Conservation (phyloP, 2,797 vertebrate species). For the Clamator glandarius region DNA sequence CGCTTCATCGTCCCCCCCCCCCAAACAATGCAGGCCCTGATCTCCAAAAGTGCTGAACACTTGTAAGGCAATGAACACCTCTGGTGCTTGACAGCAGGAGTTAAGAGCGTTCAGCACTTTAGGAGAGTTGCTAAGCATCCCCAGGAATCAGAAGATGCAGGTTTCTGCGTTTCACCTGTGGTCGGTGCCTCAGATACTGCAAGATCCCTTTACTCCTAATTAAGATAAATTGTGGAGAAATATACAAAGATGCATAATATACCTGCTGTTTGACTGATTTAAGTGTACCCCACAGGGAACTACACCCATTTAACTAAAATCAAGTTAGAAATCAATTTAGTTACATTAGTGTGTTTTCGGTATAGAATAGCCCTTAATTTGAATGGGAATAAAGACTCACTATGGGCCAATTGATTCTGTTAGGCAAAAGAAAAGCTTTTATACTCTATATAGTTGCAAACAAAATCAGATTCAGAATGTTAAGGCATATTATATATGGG, state of each 20-base stretch:
- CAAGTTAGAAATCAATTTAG: conserved; percentile 70
- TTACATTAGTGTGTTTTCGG: conserved; percentile 61
- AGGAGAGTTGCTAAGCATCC: neutral
- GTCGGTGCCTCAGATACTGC: rapidly evolving
- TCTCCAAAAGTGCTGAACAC: conserved; percentile 2
- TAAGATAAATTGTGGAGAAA: conserved; percentile 44
- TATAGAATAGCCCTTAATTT: conserved; percentile 61
- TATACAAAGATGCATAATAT: conserved; percentile 58
- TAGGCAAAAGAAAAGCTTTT: conserved; percentile 52
- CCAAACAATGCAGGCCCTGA: neutral
- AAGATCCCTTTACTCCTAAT: conserved; percentile 31
- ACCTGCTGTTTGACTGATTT: conserved; percentile 20
- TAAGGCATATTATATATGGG: neutral
- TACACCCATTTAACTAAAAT: conserved; percentile 69
- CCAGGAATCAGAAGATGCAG: neutral
- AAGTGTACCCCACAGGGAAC: conserved; percentile 49
- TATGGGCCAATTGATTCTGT: conserved; percentile 39
- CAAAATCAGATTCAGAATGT: neutral
- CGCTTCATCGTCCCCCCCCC: too few species aligned
- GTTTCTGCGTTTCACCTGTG: neutral
- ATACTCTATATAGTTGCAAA: neutral
- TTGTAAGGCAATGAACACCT: neutral
- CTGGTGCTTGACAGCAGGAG: neutral
- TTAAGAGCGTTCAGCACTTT: neutral
- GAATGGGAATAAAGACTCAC: conserved; percentile 65